Conservation (phyloP, 2,888 invertebrate species). For the Nesidiocoris tenuis region DNA sequence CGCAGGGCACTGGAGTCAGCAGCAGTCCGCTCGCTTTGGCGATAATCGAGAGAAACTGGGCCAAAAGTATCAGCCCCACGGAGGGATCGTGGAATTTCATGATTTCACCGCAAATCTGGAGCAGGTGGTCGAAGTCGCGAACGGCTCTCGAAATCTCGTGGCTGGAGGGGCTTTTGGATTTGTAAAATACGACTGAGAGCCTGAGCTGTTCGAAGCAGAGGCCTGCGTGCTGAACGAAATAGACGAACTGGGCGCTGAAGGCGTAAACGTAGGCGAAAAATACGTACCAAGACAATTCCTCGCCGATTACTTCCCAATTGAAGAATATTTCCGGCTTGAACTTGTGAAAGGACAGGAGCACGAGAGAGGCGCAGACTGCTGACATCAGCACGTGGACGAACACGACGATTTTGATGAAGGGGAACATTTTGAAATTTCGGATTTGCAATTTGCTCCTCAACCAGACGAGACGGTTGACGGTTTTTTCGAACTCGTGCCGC, state of each 20-base stretch:
- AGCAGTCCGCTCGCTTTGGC: background rate
- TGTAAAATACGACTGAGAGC: background rate
- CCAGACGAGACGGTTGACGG: background rate
- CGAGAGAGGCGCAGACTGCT: background rate
- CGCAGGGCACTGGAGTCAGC: background rate
- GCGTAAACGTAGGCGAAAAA: background rate
- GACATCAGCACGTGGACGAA: background rate
- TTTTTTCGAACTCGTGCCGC: background rate
- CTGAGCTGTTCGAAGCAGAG: background rate
- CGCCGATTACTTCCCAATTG: background rate
- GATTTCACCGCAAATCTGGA: background rate
- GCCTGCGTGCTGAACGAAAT: background rate
- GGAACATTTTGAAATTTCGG: background rate
- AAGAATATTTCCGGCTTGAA: background rate
- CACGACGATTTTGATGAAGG: background rate
- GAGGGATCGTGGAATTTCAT: background rate
- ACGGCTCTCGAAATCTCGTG: background rate
- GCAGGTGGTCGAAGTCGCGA: background rate
- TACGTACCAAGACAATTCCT: background rate
- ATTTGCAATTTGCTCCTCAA: background rate
- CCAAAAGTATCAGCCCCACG: background rate
- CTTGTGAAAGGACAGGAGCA: background rate
- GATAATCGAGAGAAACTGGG: background rate
- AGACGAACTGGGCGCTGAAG: background rate
- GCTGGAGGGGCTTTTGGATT: background rate